Evolutionary conservation across 1,140 invertebrate species (phyloP).

Genomic region (Euura saliciscinereae): DNA sequence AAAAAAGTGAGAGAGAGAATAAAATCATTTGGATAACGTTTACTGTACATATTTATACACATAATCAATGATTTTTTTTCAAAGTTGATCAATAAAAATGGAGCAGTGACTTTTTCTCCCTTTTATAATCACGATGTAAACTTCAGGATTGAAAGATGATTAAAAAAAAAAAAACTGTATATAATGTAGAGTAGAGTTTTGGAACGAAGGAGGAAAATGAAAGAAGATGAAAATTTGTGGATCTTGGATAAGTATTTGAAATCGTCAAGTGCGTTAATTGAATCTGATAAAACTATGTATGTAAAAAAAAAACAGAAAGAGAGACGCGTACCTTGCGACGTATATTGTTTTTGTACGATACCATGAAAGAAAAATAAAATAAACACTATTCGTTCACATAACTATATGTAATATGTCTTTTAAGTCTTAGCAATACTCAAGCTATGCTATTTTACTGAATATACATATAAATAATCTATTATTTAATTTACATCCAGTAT

Average conservation of each 20-base stretch:
- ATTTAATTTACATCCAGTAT: constrained; percentile 55
- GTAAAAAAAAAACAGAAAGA: not conserved
- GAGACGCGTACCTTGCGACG: not conserved
- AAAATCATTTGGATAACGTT: not conserved
- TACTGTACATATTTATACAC: not conserved
- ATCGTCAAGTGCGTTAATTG: too few relatives aligned
- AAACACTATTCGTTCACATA: not conserved
- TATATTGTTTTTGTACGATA: constrained; percentile 1
- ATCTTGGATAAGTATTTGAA: too few relatives aligned
- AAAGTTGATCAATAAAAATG: not conserved
- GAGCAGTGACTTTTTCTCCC: not conserved
- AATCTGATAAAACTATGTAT: not conserved
- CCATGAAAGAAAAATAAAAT: not conserved
- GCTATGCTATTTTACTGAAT: not conserved
- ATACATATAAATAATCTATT: constrained; percentile 20
- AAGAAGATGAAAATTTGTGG: too few relatives aligned
- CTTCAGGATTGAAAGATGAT: too few relatives aligned
- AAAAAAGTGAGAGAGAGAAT: not conserved
- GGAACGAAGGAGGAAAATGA: not conserved
- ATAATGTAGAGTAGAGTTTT: not conserved
- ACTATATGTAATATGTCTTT: not conserved
- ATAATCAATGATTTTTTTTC: not conserved
- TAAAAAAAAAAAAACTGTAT: not conserved
- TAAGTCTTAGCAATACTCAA: constrained; percentile 5
- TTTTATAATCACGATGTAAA: too few relatives aligned